Evolutionary conservation across 2,888 invertebrate genomes (phyloP), one percentile per base, ranked within the genome.

Genomic region (Bibio marci): DNA sequence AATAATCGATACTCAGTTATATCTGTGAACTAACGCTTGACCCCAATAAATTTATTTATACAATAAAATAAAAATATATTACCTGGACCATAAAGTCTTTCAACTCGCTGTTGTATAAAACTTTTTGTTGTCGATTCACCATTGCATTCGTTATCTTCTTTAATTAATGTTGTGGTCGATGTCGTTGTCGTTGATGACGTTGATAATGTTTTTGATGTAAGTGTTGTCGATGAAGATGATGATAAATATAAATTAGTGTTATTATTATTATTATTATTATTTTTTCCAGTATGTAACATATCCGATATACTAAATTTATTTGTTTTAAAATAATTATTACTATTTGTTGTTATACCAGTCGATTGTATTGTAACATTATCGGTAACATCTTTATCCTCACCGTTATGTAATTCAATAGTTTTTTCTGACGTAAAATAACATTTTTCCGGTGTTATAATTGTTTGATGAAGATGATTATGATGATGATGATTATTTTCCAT

Each of bases 41-140:
- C n/a, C n/a, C n/a, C n/a, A n/a, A n/a, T n/a, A n/a, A n/a, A n/a
- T n/a, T n/a, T n/a, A n/a, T n/a, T n/a, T n/a, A n/a, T n/a, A n/a
- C n/a, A n/a, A n/a, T n/a, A n/a, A n/a, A n/a, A n/a, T 22, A 22
- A 22, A 6, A 22, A 22, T 6, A 22, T 22, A 22, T 22, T 22
- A 22, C 22, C 83, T 0, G 86, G 85, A 0, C 90, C 90, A 54
- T 88, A 90, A 3, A 90, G 63, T 38, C 88, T 68, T 52, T 90
- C 90, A 2, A 90, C 87, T 33, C 87, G 71, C 53, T 88, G 87
- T 53, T 88, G 82, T 32, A 90, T 86, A 52, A 88, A 85, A 35
- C 87, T 79, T 53, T 74, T 76, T 52, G 71, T 68, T 1, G 65
- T 47, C 28, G 41, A 41, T 28, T 40, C 42, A 14, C 47, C 41